phyloP scores from a whole-genome alignment of 2,888 invertebrate genomes.

The Acanthoscelides obtectus region DNA sequence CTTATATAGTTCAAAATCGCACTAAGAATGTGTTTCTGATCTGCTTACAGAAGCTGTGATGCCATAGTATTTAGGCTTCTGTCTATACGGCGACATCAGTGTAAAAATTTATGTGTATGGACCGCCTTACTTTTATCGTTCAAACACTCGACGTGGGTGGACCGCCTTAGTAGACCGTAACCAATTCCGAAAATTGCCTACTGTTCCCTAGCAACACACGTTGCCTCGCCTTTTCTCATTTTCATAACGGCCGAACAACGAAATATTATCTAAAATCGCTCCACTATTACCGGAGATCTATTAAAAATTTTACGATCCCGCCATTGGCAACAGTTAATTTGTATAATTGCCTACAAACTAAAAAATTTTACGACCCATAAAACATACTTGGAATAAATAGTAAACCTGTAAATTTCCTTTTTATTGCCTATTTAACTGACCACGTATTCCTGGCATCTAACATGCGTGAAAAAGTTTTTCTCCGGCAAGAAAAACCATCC shows the following conservation, averaged over 20 bases:
- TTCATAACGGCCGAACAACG: background rate
- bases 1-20: too few species aligned
- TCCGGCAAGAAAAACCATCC: background rate
- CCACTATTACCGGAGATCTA: background rate
- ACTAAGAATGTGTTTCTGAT: too few species aligned
- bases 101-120: too few species aligned
- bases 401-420: conserved; percentile 32
- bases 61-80: too few species aligned
- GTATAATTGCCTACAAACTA: conserved; percentile 43
- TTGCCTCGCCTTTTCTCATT: background rate
- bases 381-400: conserved; percentile 41
- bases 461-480: conserved; percentile 2
- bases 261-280: background rate
- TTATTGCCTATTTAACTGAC: background rate
- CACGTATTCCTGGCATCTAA: background rate
- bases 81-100: too few species aligned
- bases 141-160: too few species aligned
- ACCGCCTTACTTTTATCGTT: too few species aligned
- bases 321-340: conserved; percentile 40
- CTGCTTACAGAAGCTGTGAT: too few species aligned
- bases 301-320: conserved; percentile 32
- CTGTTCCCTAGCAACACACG: background rate
- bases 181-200: background rate
- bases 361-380: conserved; percentile 42
- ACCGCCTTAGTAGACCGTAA: background rate